Evolutionary conservation across 2,113 vertebrate genomes (phyloP), one percentile per base, ranked within the genome.

Genomic region (Leptobrachium leishanense): DNA sequence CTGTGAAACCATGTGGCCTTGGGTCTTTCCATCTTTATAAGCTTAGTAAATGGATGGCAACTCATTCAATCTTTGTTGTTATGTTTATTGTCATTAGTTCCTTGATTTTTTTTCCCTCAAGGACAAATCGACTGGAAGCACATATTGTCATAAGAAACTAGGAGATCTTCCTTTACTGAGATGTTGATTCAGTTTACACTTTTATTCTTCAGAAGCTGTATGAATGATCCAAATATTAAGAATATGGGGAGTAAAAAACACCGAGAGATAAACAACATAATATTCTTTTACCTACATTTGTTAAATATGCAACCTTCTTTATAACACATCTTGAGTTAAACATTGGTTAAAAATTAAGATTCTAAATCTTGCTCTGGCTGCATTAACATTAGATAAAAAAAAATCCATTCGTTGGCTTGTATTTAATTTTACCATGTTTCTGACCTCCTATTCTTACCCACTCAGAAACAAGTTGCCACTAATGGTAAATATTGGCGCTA

Each of bases 1-100:
- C 70, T 43, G 65, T 67, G 54, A 74, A 80, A 57, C 77, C 70
- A 68, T 31, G 53, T 80, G 63, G 46, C 77, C 77, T 80, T 80
- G 77, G 10, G 44, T 57, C 3, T 39, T 41, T 74, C 40, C 1
- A 43, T 73, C 72, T 79, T 74, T 44, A 57, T 73, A 40, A 73
- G 64, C 50, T 73, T 57, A 68, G 63, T 74, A 74, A 74, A 80
- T 73, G 50, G 70, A 67, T 44, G 9, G 77, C 50, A 74, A 44
- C 53, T 70, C 43, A 70, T 70, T 70, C n/a, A 3, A 50, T 68
- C 46, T 68, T 74, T 74, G 63, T 67, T 12, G 72, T 39, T 78
- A 20, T 55, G 41, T 73, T 57, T 64, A 74, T 73, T 80, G 70
- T 80, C 64, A 73, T 80, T 67, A 68, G 20, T 74, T 66, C 63